Conservation (phyloP, 2,797 vertebrate species). For the Bucorvus abyssinicus region DNA sequence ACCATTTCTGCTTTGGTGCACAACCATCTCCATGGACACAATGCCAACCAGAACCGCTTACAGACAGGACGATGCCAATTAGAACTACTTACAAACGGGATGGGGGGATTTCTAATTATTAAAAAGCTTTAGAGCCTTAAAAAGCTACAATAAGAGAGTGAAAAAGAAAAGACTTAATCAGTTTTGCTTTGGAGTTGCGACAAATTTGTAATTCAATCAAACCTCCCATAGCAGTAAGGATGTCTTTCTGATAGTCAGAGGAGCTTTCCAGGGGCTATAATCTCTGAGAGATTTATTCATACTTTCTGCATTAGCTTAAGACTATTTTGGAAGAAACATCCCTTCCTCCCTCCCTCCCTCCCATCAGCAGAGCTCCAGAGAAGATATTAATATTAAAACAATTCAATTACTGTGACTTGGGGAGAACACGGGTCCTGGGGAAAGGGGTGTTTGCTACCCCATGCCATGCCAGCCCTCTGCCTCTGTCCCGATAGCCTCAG, state of each 20-base stretch:
- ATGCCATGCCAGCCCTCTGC: not conserved
- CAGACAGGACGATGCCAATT: not conserved
- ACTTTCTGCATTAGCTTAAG: constrained; percentile 62
- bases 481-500: not conserved
- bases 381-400: constrained; percentile 56
- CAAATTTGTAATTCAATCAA: constrained; percentile 68
- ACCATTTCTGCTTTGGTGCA: not conserved
- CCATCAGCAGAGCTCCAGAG: constrained; percentile 37
- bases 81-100: not conserved
- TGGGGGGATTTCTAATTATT: constrained; percentile 13
- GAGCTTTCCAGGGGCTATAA: constrained; percentile 66
- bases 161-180: constrained; percentile 63
- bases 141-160: constrained; percentile 1
- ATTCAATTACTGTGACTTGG: constrained; percentile 17
- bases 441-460: not conserved
- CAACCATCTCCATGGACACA: not conserved
- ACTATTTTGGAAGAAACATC: constrained; percentile 46
- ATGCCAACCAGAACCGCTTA: not conserved
- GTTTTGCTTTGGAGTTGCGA: constrained; percentile 60
- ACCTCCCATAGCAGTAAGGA: constrained; percentile 43
- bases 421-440: not conserved
- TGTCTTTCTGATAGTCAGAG: constrained; percentile 47
- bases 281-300: constrained; percentile 68
- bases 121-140: constrained; percentile 22
- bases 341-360: constrained; percentile 5